phyloP scores from a whole-genome alignment of 2,888 invertebrate genomes.

The Lysandra coridon region DNA sequence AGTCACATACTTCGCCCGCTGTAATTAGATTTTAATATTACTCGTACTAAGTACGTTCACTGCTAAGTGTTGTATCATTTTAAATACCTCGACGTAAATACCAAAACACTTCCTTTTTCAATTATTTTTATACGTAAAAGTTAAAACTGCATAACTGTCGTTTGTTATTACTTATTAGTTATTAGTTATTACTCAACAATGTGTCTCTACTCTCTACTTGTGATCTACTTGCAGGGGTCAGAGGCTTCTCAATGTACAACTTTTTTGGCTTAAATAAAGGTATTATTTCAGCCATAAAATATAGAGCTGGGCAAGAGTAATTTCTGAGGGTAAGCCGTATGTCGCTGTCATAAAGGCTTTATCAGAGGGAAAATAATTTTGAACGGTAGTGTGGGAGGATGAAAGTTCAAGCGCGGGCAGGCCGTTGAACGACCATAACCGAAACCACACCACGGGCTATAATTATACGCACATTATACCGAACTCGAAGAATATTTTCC shows the following conservation, averaged over 20 bases:
- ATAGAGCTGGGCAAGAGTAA: background rate
- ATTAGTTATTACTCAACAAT: background rate
- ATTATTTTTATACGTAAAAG: background rate
- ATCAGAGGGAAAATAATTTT: background rate
- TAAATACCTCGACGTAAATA: background rate
- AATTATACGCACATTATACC: background rate
- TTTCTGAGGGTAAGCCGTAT: background rate
- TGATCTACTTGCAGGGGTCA: background rate
- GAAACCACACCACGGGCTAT: background rate
- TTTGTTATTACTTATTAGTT: background rate
- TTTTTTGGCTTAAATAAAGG: too few relatives aligned
- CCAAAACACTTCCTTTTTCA: background rate
- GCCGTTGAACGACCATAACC: constrained; percentile 22
- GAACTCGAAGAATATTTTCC: background rate
- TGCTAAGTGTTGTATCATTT: constrained; percentile 2
- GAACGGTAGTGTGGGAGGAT: constrained; percentile 10
- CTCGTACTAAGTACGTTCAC: background rate
- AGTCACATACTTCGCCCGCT: constrained; percentile 2
- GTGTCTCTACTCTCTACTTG: background rate
- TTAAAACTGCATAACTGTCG: background rate
- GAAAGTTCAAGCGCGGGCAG: constrained; percentile 20
- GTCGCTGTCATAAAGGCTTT: background rate
- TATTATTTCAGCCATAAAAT: background rate
- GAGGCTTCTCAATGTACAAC: too few relatives aligned
- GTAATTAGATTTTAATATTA: constrained; percentile 11